Base-by-base conservation (phyloP, 1,140 invertebrate species). In the Temnothorax curvispinosus region DNA sequence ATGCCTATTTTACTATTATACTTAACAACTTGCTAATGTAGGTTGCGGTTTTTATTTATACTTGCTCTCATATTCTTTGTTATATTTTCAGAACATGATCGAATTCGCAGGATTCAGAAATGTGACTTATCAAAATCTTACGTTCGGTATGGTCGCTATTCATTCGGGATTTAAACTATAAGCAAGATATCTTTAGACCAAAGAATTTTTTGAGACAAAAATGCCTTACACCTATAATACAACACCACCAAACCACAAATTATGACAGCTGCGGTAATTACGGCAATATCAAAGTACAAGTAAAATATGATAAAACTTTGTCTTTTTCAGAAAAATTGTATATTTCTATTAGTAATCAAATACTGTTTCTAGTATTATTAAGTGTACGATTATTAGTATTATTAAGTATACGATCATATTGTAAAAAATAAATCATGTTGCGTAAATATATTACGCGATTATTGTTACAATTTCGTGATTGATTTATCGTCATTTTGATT, bases 121-220 rank as follows among this genome's bases (percentile, higher is more conserved):
- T 92, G 98, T 99, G 0, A 96, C 96, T 1, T 99, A 98, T 94
- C 98, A 98, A 95, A 99, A 99, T 96, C 95, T 99, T 47, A 97
- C 97, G 13, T 97, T 98, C 94, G 99, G 99, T 60, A 96, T 99
- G 5, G 97, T 98, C 78, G 97, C 98, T 47, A 99, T 99, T 93
- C 99, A 99, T 95, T 99, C 98, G 35, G 99, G 98, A 56, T 99
- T 98, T 93, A 99, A 99, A 96, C 93, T 97, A 75, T 97, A 95
- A 86, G 18, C 27, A 78, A 65, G 4, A 52, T 60, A 35, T n/a
- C 18, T 9, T 69, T 38, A 1, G 5, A 77, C 44, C 3, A 64
- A 32, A 38, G 32, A 21, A n/a, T 35, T 62, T 52, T 67, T 32
- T 38, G 2, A 0, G 7, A 35, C 2, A 13, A 35, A 15, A 72